Base-by-base conservation (phyloP, 2,113 vertebrate genomes). In the Entosphenus tridentatus region DNA sequence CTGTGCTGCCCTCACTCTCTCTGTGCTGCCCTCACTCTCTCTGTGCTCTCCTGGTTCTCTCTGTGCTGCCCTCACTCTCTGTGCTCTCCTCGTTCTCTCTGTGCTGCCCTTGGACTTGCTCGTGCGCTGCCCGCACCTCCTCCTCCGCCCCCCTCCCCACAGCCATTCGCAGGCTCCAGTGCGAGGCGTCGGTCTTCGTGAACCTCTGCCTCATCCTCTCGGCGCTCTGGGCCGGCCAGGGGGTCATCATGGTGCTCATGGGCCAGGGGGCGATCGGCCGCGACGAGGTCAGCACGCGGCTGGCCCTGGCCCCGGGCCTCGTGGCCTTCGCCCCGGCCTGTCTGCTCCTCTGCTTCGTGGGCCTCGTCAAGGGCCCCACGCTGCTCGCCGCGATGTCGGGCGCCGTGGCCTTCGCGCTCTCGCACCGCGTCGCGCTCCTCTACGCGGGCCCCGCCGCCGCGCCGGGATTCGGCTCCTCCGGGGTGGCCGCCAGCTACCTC, bases 401-500 rank as follows among this genome's bases (percentile, higher is more conserved):
- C 0, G 56, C 80, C 4, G 68, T 82, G 73, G 77, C 82, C 8
- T 78, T 88, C 21, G 85, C 87, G 14, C 78, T 78, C 1, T 84
- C 81, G 70, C 87, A 89, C 56, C 82, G 88, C 70, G 78, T 86
- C 0, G 86, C 85, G 2, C 68, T 76, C 39, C 74, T 74, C 55
- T 79, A 68, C 6, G 75, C 76, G 56, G 7, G 59, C 17, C 3
- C 39, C 39, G 4, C 39, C 39, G 39, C 39, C 39, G 39, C 39
- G 39, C 39, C 39, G 39, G 73, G 72, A 59, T 83, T 87, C 1
- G 80, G 82, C 67, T 79, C 78, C 72, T 79, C 80, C 3, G 83
- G 83, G 13, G 79, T 81, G 9, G 87, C 85, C 2, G 84, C 83
- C 56, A 79, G 78, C 55, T 86, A 88, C 72, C 75, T 89, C 54